phyloP scores from a whole-genome alignment of 2,888 invertebrate genomes.

The Archaeoteleia sp. region DNA sequence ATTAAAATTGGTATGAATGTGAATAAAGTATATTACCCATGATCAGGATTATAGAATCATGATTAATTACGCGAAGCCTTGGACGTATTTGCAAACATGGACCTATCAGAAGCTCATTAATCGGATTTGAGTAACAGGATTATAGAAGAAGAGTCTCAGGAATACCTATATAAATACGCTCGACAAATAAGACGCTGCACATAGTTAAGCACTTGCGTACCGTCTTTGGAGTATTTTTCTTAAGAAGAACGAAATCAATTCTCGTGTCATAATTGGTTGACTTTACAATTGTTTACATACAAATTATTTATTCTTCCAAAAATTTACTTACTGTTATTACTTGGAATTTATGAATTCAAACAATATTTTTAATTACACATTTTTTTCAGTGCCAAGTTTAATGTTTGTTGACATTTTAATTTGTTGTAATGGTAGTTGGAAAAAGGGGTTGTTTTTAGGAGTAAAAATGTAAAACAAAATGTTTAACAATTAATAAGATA shows the following conservation, averaged over 20 bases:
- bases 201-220: constrained; percentile 7
- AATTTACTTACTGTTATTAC: too few species aligned
- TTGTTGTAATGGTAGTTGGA: too few species aligned
- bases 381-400: too few species aligned
- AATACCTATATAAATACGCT: constrained; percentile 45
- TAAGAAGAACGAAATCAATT: background rate
- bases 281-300: too few species aligned
- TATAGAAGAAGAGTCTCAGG: constrained; percentile 38
- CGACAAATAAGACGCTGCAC: constrained; percentile 25
- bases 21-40: background rate
- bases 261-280: too few species aligned
- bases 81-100: constrained; percentile 44
- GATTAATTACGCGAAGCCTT: constrained; percentile 44
- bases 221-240: background rate
- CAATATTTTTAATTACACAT: too few species aligned
- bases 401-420: too few species aligned
- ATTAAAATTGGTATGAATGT: background rate
- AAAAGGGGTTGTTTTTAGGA: too few species aligned
- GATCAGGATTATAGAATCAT: constrained; percentile 29
- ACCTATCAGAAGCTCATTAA: constrained; percentile 48
- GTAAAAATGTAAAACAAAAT: too few species aligned
- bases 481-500: too few species aligned
- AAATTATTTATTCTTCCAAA: too few species aligned
- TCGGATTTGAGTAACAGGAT: constrained; percentile 54
- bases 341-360: too few species aligned